Conservation (phyloP, 2,888 invertebrate genomes). For the Graphium colonna region DNA sequence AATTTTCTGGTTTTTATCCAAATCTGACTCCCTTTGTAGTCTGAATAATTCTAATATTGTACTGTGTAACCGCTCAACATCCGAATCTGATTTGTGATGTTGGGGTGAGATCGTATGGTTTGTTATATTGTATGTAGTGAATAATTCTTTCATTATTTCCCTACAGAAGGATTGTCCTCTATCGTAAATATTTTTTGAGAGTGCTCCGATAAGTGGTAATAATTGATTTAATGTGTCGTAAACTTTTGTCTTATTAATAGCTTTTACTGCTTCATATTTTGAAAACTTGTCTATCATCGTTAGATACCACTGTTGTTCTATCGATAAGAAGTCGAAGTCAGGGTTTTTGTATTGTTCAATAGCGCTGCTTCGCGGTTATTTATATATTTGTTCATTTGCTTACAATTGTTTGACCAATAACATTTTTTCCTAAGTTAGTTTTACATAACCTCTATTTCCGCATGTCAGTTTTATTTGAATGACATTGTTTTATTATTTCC, state of each 20-base stretch:
- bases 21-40: too few relatives aligned
- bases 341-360: constrained; percentile 27
- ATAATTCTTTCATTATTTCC: too few relatives aligned
- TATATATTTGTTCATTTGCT: constrained; percentile 19
- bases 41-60: too few relatives aligned
- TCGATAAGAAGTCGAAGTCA: constrained; percentile 23
- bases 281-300: constrained; percentile 29
- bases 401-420: constrained; percentile 20
- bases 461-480: constrained; percentile 17
- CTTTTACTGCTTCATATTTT: constrained; percentile 25
- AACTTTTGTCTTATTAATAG: constrained; percentile 25
- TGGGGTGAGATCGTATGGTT: too few relatives aligned
- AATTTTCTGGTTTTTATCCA: too few relatives aligned
- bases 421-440: constrained; percentile 17
- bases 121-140: too few relatives aligned
- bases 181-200: too few relatives aligned
- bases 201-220: too few relatives aligned
- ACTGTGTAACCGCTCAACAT: too few relatives aligned
- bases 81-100: too few relatives aligned
- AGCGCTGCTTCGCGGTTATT: constrained; percentile 11
- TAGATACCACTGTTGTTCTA: constrained; percentile 28
- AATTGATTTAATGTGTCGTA: constrained; percentile 26
- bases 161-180: too few relatives aligned
- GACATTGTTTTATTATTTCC: constrained; percentile 9
- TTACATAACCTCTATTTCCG: constrained; percentile 18